Conservation (phyloP, 2,113 vertebrate species). For the Motacilla tschutschensis region DNA sequence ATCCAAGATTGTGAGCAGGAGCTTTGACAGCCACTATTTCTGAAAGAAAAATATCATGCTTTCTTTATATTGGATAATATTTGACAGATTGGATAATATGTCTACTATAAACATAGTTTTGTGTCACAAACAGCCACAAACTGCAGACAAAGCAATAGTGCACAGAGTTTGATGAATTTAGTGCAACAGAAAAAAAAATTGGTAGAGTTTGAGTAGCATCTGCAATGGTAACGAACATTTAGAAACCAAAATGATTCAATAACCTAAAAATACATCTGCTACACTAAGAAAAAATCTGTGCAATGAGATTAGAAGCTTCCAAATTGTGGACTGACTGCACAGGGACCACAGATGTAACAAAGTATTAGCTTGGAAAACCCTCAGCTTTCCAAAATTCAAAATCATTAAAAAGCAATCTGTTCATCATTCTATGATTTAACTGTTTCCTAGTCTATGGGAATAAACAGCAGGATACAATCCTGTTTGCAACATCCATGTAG, state of each 20-base stretch:
- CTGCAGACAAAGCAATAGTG: constrained; percentile 30
- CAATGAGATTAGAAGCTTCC: constrained; percentile 27
- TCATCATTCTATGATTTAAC: constrained; percentile 36
- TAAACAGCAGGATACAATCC: constrained; percentile 42
- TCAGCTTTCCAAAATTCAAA: constrained; percentile 17
- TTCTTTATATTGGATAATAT: constrained; percentile 22
- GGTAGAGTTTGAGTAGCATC: neutral
- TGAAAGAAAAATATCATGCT: constrained; percentile 29
- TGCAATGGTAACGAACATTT: constrained; percentile 20
- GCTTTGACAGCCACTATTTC: neutral
- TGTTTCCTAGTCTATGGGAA: constrained; percentile 38
- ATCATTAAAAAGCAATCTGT: constrained; percentile 35
- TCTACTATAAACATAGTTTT: neutral
- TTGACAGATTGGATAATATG: constrained; percentile 40
- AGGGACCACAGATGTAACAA: constrained; percentile 25
- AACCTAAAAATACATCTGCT: constrained; percentile 56
- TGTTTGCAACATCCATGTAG: constrained; percentile 22
- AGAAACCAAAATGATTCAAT: constrained; percentile 17
- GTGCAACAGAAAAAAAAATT: neutral
- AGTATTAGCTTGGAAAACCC: constrained; percentile 33
- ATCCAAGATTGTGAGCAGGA: neutral
- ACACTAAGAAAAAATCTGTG: constrained; percentile 45
- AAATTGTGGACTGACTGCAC: constrained; percentile 37
- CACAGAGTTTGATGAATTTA: neutral
- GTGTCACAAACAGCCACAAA: constrained; percentile 18